Base-by-base conservation (phyloP, 2,888 invertebrate genomes). In the Caenorhabditis japonica region DNA sequence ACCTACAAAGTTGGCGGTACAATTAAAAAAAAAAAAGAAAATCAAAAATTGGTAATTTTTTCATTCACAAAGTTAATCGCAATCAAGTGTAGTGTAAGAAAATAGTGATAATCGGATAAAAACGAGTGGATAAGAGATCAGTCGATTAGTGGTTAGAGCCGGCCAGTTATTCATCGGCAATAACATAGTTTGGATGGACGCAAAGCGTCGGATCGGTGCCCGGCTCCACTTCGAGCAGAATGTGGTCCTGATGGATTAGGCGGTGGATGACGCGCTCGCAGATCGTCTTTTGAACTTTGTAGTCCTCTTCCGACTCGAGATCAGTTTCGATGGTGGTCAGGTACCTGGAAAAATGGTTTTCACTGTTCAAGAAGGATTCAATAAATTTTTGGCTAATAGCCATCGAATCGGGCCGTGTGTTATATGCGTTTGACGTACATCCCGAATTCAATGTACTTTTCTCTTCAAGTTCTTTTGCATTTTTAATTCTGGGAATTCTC, bases 111-210 rank as follows among this genome's bases (percentile, higher is more conserved):
- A 43, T 38, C 51, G 43, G 51, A 41, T 56, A 58, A 56, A 52
- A 62, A 61, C 34, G 39, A 23, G 43, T 19, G 41, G 33, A 49
- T 49, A 38, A 39, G 58, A 52, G 44, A 71, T 61, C 51, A 38
- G 46, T 15, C 49, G 19, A 59, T 27, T 10, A 17, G 23, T 4
- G 13, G 8, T 3, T n/a, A n/a, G 19, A 15, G 27, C 8, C 21
- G 15, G 30, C 23, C 17, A 59, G 44, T 68, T 53, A 74, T 69
- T 74, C 69, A 44, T 79, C 79, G 53, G 71, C 94, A 46, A 94
- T 91, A 47, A 94, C 92, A 88, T 95, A 97, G 90, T 97, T 96
- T 0, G 97, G 97, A 91, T 99, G 97, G 0, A 97, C 96, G 15
- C 97, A 94, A 4, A 97, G 89, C 41, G 94, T 88, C 0, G 95